Percentiles rank a stretch among this genome's conserved stretches.
These are phyloP conservation scores for Platypus cylindrus DNA, from an alignment of 2,888 invertebrate species.

Conservation along the genomic window DNA sequence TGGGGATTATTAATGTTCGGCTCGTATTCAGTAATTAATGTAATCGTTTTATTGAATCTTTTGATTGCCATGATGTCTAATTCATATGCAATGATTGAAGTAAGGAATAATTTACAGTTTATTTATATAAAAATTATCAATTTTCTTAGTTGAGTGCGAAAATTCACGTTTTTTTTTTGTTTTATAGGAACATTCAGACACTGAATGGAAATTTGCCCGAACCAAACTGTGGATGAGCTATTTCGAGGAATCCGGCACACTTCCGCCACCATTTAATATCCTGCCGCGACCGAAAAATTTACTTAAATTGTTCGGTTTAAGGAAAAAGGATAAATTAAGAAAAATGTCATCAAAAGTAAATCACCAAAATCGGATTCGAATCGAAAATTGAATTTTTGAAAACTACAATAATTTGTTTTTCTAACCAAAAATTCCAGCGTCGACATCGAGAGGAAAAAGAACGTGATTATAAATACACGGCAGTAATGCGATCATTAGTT, in stretches of 20 bases:
- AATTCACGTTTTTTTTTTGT: neutral
- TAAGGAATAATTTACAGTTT: too few relatives aligned
- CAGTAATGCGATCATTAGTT: conserved; percentile 80
- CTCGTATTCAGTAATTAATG: conserved; percentile 92
- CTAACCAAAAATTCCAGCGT: conserved; percentile 25
- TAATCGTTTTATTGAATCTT: conserved; percentile 94
- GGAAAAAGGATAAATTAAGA: conserved; percentile 45
- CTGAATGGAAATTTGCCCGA: conserved; percentile 94
- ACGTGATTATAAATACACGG: conserved; percentile 56
- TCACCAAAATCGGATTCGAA: neutral
- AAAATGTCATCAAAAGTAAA: conserved; percentile 43
- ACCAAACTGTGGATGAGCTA: conserved; percentile 93
- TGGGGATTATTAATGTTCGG: conserved; percentile 97
- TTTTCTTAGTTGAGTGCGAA: neutral
- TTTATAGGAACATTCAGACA: conserved; percentile 76
- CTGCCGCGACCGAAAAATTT: conserved; percentile 77
- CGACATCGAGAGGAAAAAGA: conserved; percentile 52
- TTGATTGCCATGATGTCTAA: conserved; percentile 99
- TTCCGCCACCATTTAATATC: conserved; percentile 90
- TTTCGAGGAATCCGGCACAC: conserved; percentile 81
- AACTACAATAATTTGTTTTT: too few relatives aligned
- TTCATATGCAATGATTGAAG: conserved; percentile 94
- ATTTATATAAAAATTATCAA: too few relatives aligned
- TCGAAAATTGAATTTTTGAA: neutral
- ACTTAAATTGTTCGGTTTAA: conserved; percentile 51